Conservation (phyloP, 2,113 vertebrate species). For the Galbula dea region DNA sequence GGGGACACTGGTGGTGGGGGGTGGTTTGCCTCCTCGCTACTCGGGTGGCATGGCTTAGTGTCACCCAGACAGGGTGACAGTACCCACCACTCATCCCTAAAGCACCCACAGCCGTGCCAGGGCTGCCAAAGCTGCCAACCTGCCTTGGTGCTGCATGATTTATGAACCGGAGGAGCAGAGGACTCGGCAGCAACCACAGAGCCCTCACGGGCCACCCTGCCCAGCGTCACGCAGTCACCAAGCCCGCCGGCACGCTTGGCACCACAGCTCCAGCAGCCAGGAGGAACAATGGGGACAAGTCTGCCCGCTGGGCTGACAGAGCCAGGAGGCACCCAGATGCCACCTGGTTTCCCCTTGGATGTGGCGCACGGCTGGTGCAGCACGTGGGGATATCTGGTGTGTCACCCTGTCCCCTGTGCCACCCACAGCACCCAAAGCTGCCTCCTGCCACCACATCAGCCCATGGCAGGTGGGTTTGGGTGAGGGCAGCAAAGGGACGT, state of each 20-base stretch:
- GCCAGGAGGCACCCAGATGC: neutral
- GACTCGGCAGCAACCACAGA: constrained; percentile 59
- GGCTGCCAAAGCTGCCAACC: constrained; percentile 35
- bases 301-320: neutral
- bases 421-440: neutral
- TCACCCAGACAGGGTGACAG: neutral
- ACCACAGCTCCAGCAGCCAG: neutral
- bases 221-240: constrained; percentile 4
- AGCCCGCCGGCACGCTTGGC: constrained; percentile 27
- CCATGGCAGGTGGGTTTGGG: neutral
- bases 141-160: constrained; percentile 68
- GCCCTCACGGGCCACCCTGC: constrained; percentile 40
- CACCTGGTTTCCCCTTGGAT: neutral
- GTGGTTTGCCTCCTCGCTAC: neutral
- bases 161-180: constrained; percentile 63
- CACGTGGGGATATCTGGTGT: neutral
- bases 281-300: neutral
- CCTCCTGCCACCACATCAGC: neutral
- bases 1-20: neutral
- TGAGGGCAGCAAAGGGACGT: neutral
- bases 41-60: too few relatives aligned
- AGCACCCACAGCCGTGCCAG: neutral
- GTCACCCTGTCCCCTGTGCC: neutral
- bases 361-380: neutral
- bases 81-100: neutral